phyloP scores from a whole-genome alignment of 2,888 invertebrate species.

The Conops quadrifasciatus region DNA sequence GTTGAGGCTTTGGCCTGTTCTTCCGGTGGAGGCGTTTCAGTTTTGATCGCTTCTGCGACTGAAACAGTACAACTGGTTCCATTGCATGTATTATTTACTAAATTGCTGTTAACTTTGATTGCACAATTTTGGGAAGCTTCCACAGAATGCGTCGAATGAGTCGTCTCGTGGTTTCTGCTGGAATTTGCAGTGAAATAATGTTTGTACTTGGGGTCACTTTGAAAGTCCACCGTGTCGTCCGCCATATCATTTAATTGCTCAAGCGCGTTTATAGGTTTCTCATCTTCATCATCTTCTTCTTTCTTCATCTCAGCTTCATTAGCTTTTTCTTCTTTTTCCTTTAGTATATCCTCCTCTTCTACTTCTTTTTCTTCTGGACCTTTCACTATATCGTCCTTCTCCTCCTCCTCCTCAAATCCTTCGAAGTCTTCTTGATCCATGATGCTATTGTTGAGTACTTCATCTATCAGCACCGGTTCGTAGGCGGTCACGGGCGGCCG shows the following conservation, averaged over 20 bases:
- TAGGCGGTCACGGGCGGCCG: too few species aligned
- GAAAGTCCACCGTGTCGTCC: too few species aligned
- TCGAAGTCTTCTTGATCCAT: constrained; percentile 36
- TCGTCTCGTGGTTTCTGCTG: neutral
- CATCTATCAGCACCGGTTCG: neutral
- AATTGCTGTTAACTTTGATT: constrained; percentile 15
- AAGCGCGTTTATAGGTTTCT: neutral
- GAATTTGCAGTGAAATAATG: neutral
- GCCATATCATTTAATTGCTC: neutral
- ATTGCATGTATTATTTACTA: neutral
- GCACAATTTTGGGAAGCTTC: constrained; percentile 16
- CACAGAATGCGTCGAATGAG: neutral
- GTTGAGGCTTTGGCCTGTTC: constrained; percentile 1
- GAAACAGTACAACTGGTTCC: constrained; percentile 15
- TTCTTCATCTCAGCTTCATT: neutral
- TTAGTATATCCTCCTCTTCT: too few species aligned
- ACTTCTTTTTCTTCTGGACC: too few species aligned
- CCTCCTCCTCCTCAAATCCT: constrained; percentile 36
- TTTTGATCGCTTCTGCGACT: constrained; percentile 18
- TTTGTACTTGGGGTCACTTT: constrained; percentile 2
- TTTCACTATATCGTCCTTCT: neutral
- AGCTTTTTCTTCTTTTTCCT: neutral
- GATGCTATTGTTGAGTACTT: constrained; percentile 21
- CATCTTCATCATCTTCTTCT: too few species aligned
- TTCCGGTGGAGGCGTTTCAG: neutral